Evolutionary conservation across 1,140 invertebrate species (phyloP), one percentile per base, ranked within the genome.

Genomic region (Psilanteris sp.): DNA sequence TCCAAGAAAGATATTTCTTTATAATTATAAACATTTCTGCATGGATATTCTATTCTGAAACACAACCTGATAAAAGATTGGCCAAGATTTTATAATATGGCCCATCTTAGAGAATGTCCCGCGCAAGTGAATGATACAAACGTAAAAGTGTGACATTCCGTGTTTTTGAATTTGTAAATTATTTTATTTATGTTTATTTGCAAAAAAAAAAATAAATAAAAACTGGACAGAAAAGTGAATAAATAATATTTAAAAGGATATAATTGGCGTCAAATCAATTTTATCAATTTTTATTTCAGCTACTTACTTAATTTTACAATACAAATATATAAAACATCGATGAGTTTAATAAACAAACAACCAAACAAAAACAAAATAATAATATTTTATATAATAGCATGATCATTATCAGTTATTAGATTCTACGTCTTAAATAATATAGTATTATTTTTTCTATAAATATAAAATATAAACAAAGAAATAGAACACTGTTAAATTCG

Each of bases 281-380:
- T 73, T 73, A 73, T 73, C 64, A 55, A 48, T 18, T 32, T 27
- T 46, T 61, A 37, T 41, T 10, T 50, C 22, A 2, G 36, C 50
- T 70, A 46, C n/a, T 39, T 46, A 9, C 61, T 72, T 62, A 39
- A 62, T n/a, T 61, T 72, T 72, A 72, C 41, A 72, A 48, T 72
- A 57, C 32, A 62, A 72, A 72, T 62, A 39, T 61, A 72, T 11
- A 62, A 55, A 72, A 72, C 11, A n/a, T 36, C 4, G 2, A 18
- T 18, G 14, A 4, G 41, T 3, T 14, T 29, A 48, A 27, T 5
- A 20, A 20, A 20, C n/a, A 20, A 20, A 2, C 18, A 2, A 2
- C 18, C 18, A 20, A 20, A 20, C 2, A n/a, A 15, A 41, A 50
- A 13, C 9, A 31, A 27, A 22, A 29, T 10, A 20, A 26, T 11